Conservation (phyloP, 2,113 vertebrate genomes). For the Ascaphus truei region DNA sequence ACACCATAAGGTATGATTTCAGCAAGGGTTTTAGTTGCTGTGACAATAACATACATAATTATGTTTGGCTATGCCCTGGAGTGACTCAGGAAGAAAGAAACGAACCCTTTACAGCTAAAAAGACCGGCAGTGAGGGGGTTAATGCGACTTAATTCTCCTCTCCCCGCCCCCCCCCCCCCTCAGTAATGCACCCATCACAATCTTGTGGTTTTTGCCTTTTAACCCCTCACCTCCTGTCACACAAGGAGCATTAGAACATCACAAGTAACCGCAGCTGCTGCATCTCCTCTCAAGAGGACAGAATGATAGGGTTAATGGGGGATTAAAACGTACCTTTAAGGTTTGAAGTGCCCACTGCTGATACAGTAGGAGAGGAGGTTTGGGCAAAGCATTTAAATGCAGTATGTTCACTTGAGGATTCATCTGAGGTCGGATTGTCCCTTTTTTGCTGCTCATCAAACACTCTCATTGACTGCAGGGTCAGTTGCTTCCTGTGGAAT, state of each 20-base stretch:
- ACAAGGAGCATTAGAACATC: not conserved
- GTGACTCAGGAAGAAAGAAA: no score
- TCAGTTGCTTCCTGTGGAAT: constrained; percentile 85
- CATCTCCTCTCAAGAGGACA: not conserved
- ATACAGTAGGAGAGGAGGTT: constrained; percentile 79
- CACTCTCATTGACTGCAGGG: constrained; percentile 90
- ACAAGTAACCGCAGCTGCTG: not conserved
- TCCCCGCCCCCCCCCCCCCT: no score
- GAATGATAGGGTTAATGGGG: constrained; percentile 30
- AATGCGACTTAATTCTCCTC: no score
- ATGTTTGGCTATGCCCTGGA: no score
- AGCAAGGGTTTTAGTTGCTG: no score
- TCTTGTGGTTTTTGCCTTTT: not conserved
- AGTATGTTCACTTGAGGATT: constrained; percentile 90
- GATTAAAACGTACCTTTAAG: constrained; percentile 77
- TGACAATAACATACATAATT: no score
- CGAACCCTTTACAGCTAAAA: no score
- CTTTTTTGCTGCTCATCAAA: constrained; percentile 95
- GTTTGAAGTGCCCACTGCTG: constrained; percentile 81
- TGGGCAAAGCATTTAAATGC: constrained; percentile 88
- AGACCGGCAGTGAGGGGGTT: no score
- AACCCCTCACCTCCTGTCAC: no score
- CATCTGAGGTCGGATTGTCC: constrained; percentile 87
- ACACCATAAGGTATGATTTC: no score
- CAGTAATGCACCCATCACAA: no score